Evolutionary conservation across 64 coral and sea anemone genomes (phyloP).

Genomic region (Pachyseris speciosa): DNA sequence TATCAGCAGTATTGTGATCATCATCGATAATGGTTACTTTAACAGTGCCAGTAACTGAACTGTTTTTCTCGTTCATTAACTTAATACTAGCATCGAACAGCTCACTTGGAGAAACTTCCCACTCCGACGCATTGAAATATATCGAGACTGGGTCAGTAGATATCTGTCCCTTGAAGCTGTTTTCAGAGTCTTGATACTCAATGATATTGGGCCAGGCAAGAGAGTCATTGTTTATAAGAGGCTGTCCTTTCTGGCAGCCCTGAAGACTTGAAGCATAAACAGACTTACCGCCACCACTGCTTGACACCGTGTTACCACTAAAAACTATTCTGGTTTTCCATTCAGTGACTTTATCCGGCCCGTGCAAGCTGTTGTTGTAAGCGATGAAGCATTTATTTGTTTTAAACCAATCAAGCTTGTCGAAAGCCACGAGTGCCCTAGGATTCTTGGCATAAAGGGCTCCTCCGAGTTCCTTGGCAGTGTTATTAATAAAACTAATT

Average conservation of each 20-base stretch:
- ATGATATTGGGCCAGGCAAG: no score
- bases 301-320: slow-evolving; percentile 8
- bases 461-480: slow-evolving; percentile 34
- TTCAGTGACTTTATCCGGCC: neutral
- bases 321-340: slow-evolving; percentile 55
- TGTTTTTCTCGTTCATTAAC: slow-evolving; percentile 30
- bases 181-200: neutral
- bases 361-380: neutral
- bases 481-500: slow-evolving; percentile 41
- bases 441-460: slow-evolving; percentile 57
- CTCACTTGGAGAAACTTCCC: slow-evolving; percentile 67
- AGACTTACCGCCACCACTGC: slow-evolving; percentile 29
- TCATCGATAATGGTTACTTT: neutral
- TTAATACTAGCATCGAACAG: slow-evolving; percentile 22
- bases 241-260: slow-evolving; percentile 35
- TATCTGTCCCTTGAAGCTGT: slow-evolving; percentile 17
- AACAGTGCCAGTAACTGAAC: slow-evolving; percentile 42
- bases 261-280: slow-evolving; percentile 75
- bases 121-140: neutral
- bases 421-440: slow-evolving; percentile 61
- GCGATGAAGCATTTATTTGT: slow-evolving; percentile 49
- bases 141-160: slow-evolving; percentile 74
- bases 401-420: slow-evolving; percentile 45
- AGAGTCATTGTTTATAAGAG: slow-evolving; percentile 38
- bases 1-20: no score